A percentile compares a stretch with the other conserved stretches of the same genome.
Evolutionary conservation across 2,113 vertebrate species (phyloP).

Genomic region (Gobio gobio): DNA sequence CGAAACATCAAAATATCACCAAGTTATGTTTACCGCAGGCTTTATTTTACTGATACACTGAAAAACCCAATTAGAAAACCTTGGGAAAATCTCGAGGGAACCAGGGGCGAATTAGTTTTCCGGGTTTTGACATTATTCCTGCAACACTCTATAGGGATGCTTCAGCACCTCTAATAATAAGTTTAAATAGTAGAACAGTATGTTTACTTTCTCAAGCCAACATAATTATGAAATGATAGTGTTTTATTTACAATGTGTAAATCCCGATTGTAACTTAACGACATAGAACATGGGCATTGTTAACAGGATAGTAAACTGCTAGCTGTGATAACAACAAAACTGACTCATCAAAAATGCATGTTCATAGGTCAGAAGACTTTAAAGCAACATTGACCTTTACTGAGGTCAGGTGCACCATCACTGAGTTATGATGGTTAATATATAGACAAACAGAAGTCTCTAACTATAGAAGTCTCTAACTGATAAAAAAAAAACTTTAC

Average conservation of each 20-base stretch:
- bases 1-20: no score
- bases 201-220: no score
- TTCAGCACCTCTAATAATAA: no score
- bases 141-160: no score
- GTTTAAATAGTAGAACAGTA: no score
- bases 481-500: neutral
- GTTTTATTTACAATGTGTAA: neutral
- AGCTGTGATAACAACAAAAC: neutral
- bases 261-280: neutral
- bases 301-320: neutral
- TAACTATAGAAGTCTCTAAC: neutral
- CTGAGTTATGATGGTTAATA: neutral
- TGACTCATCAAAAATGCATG: slow-evolving; percentile 12
- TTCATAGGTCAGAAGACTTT: slow-evolving; percentile 6
- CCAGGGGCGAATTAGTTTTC: no score
- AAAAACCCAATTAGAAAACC: no score
- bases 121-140: no score
- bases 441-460: neutral
- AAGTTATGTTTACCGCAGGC: no score
- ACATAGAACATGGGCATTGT: neutral
- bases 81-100: no score
- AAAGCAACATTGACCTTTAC: neutral
- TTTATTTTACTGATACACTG: no score
- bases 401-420: slow-evolving; percentile 8
- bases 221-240: neutral